Evolutionary conservation across 2,113 vertebrate genomes (phyloP).

Genomic region (Azemiops feae): DNA sequence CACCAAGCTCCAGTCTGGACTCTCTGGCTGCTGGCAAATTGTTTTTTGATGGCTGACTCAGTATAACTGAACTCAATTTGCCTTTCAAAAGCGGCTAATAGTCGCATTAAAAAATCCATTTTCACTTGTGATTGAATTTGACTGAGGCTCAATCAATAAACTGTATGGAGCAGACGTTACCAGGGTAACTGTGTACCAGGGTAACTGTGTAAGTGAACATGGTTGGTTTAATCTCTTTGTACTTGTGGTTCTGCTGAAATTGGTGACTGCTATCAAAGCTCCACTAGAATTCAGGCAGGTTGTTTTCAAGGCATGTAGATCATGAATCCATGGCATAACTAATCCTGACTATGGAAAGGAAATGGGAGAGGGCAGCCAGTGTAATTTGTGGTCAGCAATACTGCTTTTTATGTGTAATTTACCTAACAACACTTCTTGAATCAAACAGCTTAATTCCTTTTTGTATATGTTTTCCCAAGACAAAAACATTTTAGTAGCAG

Average conservation of each 20-base stretch:
- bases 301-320: slow-evolving; percentile 1
- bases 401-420: background rate
- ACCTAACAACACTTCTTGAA: too few species aligned
- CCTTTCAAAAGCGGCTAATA: slow-evolving; percentile 80
- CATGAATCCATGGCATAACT: background rate
- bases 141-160: slow-evolving; percentile 69
- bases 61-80: slow-evolving; percentile 75
- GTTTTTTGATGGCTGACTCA: slow-evolving; percentile 66
- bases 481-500: background rate
- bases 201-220: slow-evolving; percentile 48
- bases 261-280: background rate
- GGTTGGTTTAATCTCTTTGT: slow-evolving; percentile 26
- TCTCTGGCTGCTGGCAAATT: slow-evolving; percentile 62
- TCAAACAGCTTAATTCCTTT: background rate
- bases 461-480: background rate
- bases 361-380: background rate
- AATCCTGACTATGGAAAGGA: background rate
- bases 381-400: background rate
- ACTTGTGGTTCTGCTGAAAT: slow-evolving; percentile 10
- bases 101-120: slow-evolving; percentile 80
- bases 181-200: slow-evolving; percentile 62
- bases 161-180: slow-evolving; percentile 19
- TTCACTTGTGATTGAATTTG: slow-evolving; percentile 77
- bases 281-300: background rate
- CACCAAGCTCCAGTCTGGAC: background rate